Conservation (phyloP, 2,888 invertebrate species). For the Amphipyra tragopoginis region DNA sequence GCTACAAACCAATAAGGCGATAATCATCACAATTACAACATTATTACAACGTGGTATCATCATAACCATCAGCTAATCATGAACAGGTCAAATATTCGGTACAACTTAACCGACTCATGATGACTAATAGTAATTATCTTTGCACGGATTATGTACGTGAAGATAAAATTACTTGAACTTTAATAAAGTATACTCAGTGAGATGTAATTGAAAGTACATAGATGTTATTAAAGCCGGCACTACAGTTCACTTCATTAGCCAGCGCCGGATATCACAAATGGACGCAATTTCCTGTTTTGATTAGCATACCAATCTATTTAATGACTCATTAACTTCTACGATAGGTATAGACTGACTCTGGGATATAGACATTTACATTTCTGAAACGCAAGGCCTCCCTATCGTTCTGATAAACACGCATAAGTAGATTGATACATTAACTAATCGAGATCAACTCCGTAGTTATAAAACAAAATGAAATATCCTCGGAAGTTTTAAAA, state of each 20-base stretch:
- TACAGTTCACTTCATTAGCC: slow-evolving; percentile 36
- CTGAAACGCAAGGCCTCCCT: slow-evolving; percentile 11
- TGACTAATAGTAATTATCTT: slow-evolving; percentile 14
- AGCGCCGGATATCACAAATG: slow-evolving; percentile 52
- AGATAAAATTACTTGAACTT: slow-evolving; percentile 26
- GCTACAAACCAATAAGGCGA: no score
- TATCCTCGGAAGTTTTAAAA: slow-evolving; percentile 6
- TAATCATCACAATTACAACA: no score
- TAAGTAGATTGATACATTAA: slow-evolving; percentile 22
- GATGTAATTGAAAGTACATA: slow-evolving; percentile 32
- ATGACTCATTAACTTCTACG: slow-evolving; percentile 53
- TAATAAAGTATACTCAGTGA: slow-evolving; percentile 12
- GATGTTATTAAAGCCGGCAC: slow-evolving; percentile 34
- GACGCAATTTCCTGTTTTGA: slow-evolving; percentile 56
- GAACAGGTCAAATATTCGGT: no score
- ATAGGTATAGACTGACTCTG: slow-evolving; percentile 35
- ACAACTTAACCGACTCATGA: not conserved
- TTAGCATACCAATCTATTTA: slow-evolving; percentile 55
- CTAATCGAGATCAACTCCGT: slow-evolving; percentile 13
- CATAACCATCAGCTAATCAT: no score
- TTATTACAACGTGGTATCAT: no score
- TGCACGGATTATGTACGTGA: slow-evolving; percentile 6
- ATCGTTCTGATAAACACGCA: slow-evolving; percentile 29
- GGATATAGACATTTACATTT: slow-evolving; percentile 47
- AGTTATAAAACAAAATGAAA: not conserved